Evolutionary conservation across 2,797 vertebrate species (phyloP).

Genomic region (Acipenser transmontanus): DNA sequence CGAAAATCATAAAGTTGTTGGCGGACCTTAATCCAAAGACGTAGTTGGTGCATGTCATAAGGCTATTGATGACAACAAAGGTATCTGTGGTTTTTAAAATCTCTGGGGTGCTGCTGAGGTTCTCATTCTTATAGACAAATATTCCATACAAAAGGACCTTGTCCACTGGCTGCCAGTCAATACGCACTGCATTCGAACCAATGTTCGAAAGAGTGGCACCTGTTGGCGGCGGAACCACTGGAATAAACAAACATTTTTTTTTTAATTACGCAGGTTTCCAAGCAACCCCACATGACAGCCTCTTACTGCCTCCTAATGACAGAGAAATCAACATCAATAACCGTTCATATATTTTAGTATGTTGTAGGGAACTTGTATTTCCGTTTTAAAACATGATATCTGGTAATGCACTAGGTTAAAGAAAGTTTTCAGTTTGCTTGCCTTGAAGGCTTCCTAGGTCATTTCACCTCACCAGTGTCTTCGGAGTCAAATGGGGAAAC

Average conservation of each 20-base stretch:
- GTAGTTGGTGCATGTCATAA: constrained; percentile 56
- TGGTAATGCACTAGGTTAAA: too few relatives aligned
- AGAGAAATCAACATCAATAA: too few relatives aligned
- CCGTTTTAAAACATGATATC: too few relatives aligned
- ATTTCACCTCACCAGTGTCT: too few relatives aligned
- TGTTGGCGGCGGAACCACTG: constrained; percentile 54
- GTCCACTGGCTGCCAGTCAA: constrained; percentile 51
- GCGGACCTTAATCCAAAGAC: constrained; percentile 56
- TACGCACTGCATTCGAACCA: constrained; percentile 7
- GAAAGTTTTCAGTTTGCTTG: too few relatives aligned
- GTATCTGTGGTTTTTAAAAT: constrained; percentile 30
- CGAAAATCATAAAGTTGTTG: constrained; percentile 49
- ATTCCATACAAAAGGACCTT: constrained; percentile 52
- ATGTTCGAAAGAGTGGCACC: constrained; percentile 26
- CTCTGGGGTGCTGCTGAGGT: not conserved
- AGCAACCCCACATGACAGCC: too few relatives aligned
- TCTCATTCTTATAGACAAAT: constrained; percentile 26
- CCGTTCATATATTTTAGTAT: too few relatives aligned
- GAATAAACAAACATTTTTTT: not conserved
- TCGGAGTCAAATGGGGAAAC: too few relatives aligned
- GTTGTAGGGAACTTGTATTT: too few relatives aligned
- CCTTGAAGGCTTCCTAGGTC: too few relatives aligned
- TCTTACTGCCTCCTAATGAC: too few relatives aligned
- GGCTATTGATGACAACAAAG: constrained; percentile 33
- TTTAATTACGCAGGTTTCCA: too few relatives aligned